Evolutionary conservation across 2,888 invertebrate species (phyloP).

Genomic region (Hypselothyrea guttata): DNA sequence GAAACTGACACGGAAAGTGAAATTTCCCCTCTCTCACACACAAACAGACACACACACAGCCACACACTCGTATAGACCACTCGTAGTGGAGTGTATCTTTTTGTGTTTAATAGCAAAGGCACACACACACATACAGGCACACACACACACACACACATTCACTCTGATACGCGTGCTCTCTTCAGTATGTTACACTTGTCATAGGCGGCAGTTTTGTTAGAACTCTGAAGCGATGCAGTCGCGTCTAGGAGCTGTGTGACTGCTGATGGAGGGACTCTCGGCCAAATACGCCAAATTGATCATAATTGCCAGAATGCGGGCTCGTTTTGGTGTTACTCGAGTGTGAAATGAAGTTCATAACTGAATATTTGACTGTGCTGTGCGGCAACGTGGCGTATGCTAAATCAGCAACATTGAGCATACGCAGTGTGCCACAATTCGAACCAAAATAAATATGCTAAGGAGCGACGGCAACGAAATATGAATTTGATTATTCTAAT

Average conservation of each 20-base stretch:
- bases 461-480: too few relatives aligned
- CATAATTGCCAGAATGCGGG: constrained; percentile 13
- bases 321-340: constrained; percentile 1
- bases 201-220: constrained; percentile 62
- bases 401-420: too few relatives aligned
- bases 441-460: too few relatives aligned
- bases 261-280: too few relatives aligned
- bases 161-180: constrained; percentile 23
- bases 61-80: constrained; percentile 1
- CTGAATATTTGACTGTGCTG: too few relatives aligned
- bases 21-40: constrained; percentile 40
- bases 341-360: constrained; percentile 1
- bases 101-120: constrained; percentile 29
- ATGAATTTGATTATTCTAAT: too few relatives aligned
- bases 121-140: too few relatives aligned
- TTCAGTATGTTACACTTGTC: constrained; percentile 38
- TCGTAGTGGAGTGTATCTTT: constrained; percentile 49
- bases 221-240: constrained; percentile 68
- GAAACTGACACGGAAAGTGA: constrained; percentile 36
- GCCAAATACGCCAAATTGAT: constrained; percentile 33
- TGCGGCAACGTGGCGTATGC: too few relatives aligned
- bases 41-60: constrained; percentile 7
- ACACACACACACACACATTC: background rate
- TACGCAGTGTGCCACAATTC: too few relatives aligned
- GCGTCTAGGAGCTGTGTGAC: constrained; percentile 29